These are phyloP conservation scores for Dendrolimus punctatus DNA, from an alignment of 1,140 invertebrate species.

Conservation along the genomic window DNA sequence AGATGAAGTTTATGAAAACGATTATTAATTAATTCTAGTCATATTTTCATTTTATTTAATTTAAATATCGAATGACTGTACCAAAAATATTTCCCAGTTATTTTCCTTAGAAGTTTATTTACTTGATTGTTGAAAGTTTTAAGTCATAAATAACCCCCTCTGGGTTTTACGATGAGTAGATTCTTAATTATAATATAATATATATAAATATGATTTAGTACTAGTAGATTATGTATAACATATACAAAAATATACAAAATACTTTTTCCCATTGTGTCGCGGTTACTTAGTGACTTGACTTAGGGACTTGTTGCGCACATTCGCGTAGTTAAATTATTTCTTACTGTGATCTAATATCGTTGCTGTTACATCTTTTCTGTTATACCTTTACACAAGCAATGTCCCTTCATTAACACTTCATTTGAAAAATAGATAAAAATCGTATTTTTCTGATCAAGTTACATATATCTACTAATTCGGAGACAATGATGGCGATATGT, in stretches of 20 bases:
- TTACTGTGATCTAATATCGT: slow-evolving; percentile 54
- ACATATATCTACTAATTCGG: too few relatives aligned
- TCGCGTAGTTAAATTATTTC: slow-evolving; percentile 64
- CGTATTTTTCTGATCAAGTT: too few relatives aligned
- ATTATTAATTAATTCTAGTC: slow-evolving; percentile 16
- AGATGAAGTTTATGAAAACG: neutral
- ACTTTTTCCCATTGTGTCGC: slow-evolving; percentile 15
- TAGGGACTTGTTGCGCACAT: slow-evolving; percentile 58
- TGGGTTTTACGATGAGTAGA: slow-evolving; percentile 30
- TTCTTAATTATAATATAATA: neutral
- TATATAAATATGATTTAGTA: slow-evolving; percentile 5
- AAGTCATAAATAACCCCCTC: slow-evolving; percentile 4
- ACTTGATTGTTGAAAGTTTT: neutral
- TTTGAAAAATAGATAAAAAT: too few relatives aligned
- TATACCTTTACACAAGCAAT: too few relatives aligned
- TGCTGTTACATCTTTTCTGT: too few relatives aligned
- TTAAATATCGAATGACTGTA: slow-evolving; percentile 6
- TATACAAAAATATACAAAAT: slow-evolving; percentile 12
- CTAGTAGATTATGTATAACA: slow-evolving; percentile 4
- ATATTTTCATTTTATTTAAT: slow-evolving; percentile 13
- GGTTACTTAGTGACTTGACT: slow-evolving; percentile 27
- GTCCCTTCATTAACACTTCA: too few relatives aligned
- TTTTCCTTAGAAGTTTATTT: neutral
- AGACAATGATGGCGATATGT: too few relatives aligned
- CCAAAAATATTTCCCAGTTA: slow-evolving; percentile 3